A percentile compares a stretch with the other conserved stretches of the same genome.
Conservation (phyloP, 2,888 invertebrate genomes). For the Andrena flavipes region DNA sequence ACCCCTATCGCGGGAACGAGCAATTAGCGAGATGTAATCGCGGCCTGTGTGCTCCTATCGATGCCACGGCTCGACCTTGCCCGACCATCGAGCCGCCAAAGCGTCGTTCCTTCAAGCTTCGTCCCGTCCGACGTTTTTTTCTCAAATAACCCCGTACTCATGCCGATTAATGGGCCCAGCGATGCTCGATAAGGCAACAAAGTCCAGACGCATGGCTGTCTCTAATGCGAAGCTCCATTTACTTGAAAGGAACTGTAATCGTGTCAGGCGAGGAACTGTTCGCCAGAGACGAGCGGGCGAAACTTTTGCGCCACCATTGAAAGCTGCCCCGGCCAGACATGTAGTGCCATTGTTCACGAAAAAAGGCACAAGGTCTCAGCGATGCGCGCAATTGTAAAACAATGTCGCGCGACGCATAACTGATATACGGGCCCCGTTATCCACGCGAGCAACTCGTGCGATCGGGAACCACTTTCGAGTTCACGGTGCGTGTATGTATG, state of each 20-base stretch:
- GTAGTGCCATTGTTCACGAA: constrained; percentile 47
- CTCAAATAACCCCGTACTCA: no score
- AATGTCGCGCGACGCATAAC: constrained; percentile 61
- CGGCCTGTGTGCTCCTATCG: constrained; percentile 20
- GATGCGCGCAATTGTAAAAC: constrained; percentile 53
- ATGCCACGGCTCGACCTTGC: constrained; percentile 43
- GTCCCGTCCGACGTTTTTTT: background rate
- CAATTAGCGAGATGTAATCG: constrained; percentile 64
- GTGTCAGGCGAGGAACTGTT: background rate
- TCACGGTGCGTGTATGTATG: constrained; percentile 1
- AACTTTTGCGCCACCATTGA: background rate
- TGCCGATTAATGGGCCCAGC: background rate
- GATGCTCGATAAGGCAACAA: constrained; percentile 4
- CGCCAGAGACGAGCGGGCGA: background rate
- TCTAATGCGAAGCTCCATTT: constrained; percentile 1
- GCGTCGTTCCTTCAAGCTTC: background rate
- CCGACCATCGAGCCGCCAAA: constrained; percentile 13
- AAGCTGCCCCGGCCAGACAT: background rate
- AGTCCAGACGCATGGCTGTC: background rate
- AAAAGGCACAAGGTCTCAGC: constrained; percentile 23
- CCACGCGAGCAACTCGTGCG: constrained; percentile 28
- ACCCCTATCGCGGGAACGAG: constrained; percentile 42
- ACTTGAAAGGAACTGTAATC: background rate
- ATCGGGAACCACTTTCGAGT: constrained; percentile 51
- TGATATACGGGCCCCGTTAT: constrained; percentile 59